A percentile compares a stretch with the other conserved stretches of the same genome.
Evolutionary conservation across 1,140 invertebrate genomes (phyloP).

Genomic region (Gonatopus flavifemur): DNA sequence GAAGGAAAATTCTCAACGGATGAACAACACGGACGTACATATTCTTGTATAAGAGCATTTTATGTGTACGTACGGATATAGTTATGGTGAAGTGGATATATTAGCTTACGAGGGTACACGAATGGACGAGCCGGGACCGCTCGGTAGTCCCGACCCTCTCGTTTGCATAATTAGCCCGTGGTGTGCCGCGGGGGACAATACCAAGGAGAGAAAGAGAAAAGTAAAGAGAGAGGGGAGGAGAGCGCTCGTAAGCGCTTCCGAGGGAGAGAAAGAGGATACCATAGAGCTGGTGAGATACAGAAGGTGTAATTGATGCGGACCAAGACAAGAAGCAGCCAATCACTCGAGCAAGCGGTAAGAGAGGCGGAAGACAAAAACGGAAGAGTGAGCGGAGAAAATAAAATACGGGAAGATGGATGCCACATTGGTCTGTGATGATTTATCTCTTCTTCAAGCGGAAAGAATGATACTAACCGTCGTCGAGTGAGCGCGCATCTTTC

Average conservation of each 20-base stretch:
- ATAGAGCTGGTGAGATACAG: too few species aligned
- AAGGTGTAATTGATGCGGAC: constrained; percentile 9
- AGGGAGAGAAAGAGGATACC: neutral
- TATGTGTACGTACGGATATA: too few species aligned
- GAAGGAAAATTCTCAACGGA: too few species aligned
- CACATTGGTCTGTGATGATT: too few species aligned
- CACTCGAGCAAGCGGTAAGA: neutral
- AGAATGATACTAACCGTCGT: too few species aligned
- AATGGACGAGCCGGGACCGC: constrained; percentile 33
- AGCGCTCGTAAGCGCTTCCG: constrained; percentile 6
- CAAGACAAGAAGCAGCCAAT: too few species aligned
- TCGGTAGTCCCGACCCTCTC: constrained; percentile 28
- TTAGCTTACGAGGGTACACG: constrained; percentile 29
- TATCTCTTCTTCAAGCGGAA: too few species aligned
- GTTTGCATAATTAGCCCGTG: constrained; percentile 35
- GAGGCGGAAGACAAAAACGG: neutral
- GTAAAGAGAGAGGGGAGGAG: constrained; percentile 1
- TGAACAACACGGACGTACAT: too few species aligned
- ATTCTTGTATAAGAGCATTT: too few species aligned
- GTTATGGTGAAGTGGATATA: neutral
- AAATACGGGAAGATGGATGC: neutral
- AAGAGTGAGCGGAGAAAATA: neutral
- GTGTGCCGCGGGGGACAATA: constrained; percentile 14
- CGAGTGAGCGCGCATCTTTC: too few species aligned
- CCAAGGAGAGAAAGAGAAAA: too few species aligned